Conservation (phyloP, 2,113 vertebrate species). For the Actenoides lindsayi region DNA sequence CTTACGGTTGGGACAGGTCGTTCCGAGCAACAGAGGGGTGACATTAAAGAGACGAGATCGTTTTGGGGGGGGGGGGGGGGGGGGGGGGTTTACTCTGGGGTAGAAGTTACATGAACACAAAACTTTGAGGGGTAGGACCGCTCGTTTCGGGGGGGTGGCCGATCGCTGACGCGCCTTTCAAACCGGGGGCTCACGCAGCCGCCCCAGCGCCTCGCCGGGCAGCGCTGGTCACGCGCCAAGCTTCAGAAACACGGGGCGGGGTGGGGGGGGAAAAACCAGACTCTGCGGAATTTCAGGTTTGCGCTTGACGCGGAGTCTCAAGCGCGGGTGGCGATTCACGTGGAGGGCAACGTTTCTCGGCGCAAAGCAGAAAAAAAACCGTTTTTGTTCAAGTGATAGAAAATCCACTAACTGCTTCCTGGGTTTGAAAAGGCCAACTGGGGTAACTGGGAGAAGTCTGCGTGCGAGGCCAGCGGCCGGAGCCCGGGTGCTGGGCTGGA, state of each 20-base stretch:
- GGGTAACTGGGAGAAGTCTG: neutral
- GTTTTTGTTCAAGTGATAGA: neutral
- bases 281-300: neutral
- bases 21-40: constrained; percentile 57
- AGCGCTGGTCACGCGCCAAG: neutral
- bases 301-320: neutral
- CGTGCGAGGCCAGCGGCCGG: neutral
- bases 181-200: neutral
- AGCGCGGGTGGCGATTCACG: neutral
- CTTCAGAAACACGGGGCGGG: neutral
- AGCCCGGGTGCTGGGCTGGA: neutral
- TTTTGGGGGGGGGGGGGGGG: too few species aligned
- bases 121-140: neutral
- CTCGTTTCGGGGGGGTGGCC: neutral
- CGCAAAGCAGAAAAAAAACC: constrained; percentile 22
- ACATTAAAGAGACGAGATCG: constrained; percentile 4
- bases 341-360: neutral
- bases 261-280: neutral
- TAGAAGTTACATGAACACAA: constrained; percentile 61
- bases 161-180: neutral
- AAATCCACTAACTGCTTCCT: neutral
- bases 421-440: neutral
- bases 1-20: constrained; percentile 55
- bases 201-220: neutral
- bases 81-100: neutral